phyloP scores from a whole-genome alignment of 2,113 vertebrate genomes.

The Hippocampus barbouri region DNA sequence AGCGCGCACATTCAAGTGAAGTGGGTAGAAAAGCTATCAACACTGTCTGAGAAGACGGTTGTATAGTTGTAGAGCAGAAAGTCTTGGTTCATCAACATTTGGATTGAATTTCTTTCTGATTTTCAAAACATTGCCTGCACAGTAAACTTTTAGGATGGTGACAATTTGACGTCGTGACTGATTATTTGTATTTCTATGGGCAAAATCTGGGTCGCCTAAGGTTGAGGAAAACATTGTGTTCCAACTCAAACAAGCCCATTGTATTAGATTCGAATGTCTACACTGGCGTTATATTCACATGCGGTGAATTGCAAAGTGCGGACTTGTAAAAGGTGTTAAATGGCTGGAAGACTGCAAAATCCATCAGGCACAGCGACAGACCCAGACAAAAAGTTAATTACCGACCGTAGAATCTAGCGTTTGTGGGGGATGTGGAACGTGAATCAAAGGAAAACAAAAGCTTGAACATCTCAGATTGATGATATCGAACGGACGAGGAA shows the following conservation, averaged over 20 bases:
- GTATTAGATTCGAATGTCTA: neutral
- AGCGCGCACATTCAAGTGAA: constrained; percentile 13
- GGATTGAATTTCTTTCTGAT: neutral
- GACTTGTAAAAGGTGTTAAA: neutral
- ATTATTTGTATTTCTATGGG: neutral
- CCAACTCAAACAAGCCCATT: neutral
- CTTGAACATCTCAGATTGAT: constrained; percentile 41
- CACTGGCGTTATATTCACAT: neutral
- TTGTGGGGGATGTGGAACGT: neutral
- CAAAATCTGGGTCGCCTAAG: neutral
- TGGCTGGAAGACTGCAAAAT: neutral
- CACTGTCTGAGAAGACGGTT: constrained; percentile 25
- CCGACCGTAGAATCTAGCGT: neutral
- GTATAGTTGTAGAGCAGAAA: constrained; percentile 13
- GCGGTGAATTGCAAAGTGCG: neutral
- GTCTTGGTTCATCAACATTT: neutral
- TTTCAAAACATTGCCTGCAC: neutral
- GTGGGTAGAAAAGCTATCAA: constrained; percentile 42
- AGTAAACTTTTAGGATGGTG: neutral
- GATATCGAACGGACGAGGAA: constrained; percentile 32
- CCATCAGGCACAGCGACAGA: neutral
- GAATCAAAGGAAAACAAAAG: constrained; percentile 31
- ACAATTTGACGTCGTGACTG: neutral
- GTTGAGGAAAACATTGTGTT: neutral
- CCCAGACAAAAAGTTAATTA: neutral